Percentiles rank a stretch among this genome's conserved stretches.
phyloP scores from a whole-genome alignment of 2,797 vertebrate genomes.

The Pseudomugil gertrudae region DNA sequence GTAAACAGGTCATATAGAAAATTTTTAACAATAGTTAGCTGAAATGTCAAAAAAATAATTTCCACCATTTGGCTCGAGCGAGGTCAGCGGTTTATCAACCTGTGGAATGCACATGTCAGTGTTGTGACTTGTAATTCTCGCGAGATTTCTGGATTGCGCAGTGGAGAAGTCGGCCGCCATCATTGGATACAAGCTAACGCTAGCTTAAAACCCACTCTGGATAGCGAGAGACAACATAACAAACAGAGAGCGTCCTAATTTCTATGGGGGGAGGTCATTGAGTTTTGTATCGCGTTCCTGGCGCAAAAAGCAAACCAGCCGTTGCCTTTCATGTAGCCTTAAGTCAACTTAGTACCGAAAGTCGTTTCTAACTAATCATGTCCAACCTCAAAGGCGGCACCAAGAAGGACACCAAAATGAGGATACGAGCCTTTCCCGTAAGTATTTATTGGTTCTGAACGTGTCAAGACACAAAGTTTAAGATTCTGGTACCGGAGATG shows the following conservation, averaged over 20 bases:
- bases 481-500: constrained; percentile 65
- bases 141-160: constrained; percentile 85
- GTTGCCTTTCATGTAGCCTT: constrained; percentile 77
- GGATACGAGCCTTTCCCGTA: constrained; percentile 97
- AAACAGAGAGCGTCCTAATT: constrained; percentile 60
- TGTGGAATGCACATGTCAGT: constrained; percentile 68
- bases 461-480: constrained; percentile 39
- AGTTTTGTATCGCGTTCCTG: constrained; percentile 59
- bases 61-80: background rate
- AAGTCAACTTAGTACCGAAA: constrained; percentile 75
- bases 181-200: constrained; percentile 75
- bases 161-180: constrained; percentile 89
- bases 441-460: constrained; percentile 74
- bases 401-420: constrained; percentile 98
- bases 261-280: constrained; percentile 64
- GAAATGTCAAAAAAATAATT: background rate
- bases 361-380: constrained; percentile 84
- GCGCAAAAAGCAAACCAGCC: constrained; percentile 58
- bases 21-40: background rate
- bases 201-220: constrained; percentile 72
- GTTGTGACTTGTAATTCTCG: constrained; percentile 57
- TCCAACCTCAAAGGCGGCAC: constrained; percentile 93
- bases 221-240: constrained; percentile 75
- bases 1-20: background rate
- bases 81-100: constrained; percentile 39